Evolutionary conservation across 2,113 vertebrate genomes (phyloP).

Genomic region (Dendrocopos noguchii): DNA sequence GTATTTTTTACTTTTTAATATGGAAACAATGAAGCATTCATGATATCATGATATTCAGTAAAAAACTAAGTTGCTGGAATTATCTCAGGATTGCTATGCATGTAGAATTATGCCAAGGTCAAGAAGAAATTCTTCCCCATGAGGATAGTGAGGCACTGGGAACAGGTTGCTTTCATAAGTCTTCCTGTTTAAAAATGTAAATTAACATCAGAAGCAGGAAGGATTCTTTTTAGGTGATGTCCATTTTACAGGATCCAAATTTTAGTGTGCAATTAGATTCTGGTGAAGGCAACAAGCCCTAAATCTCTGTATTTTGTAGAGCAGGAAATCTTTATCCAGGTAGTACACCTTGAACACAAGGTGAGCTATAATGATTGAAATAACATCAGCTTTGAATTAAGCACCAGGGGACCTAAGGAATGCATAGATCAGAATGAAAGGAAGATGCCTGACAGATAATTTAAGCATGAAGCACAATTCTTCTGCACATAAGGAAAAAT

Average conservation of each 20-base stretch:
- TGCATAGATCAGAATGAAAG: background rate
- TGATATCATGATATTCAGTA: background rate
- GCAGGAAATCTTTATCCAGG: background rate
- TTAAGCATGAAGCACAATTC: background rate
- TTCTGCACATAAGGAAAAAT: background rate
- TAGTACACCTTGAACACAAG: background rate
- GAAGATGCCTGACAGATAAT: background rate
- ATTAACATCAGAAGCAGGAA: background rate
- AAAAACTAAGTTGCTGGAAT: background rate
- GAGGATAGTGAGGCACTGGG: too few species aligned
- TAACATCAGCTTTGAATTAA: background rate
- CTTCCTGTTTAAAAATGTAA: background rate
- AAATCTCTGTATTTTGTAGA: background rate
- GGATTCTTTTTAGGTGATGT: background rate
- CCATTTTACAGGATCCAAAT: background rate
- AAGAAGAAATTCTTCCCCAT: background rate
- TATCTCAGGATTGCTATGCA: background rate
- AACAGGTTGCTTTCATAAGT: background rate
- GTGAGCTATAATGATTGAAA: background rate
- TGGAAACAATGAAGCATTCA: background rate
- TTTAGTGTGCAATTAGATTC: background rate
- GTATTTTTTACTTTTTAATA: rapidly evolving
- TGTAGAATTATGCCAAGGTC: background rate
- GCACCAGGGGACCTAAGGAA: background rate
- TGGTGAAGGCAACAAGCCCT: background rate